Evolutionary conservation across 2,888 invertebrate species (phyloP).

Genomic region (Limenitis camilla): DNA sequence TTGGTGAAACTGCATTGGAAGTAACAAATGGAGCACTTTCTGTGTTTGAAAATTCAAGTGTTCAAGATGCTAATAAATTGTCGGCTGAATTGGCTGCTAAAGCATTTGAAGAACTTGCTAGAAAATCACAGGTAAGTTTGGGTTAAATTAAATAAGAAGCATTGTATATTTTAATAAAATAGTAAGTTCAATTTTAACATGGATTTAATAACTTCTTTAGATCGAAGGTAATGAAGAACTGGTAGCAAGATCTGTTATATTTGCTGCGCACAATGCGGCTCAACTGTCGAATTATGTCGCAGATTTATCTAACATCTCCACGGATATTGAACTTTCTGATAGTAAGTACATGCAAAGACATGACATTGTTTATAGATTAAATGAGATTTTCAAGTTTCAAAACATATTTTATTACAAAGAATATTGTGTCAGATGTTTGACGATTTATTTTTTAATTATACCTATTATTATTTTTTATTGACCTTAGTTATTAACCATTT

Average conservation of each 20-base stretch:
- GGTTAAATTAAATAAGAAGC: too few species aligned
- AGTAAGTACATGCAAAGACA: constrained; percentile 40
- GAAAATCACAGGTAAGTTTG: constrained; percentile 39
- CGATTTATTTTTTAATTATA: too few species aligned
- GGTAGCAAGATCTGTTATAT: constrained; percentile 46
- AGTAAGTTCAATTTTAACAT: too few species aligned
- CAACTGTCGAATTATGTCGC: constrained; percentile 55
- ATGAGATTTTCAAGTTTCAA: neutral
- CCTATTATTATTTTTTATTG: too few species aligned
- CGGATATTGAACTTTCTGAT: constrained; percentile 50
- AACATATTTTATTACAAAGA: neutral
- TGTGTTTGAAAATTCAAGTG: constrained; percentile 43
- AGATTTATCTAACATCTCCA: constrained; percentile 51
- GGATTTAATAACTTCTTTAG: constrained; percentile 26
- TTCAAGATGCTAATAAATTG: constrained; percentile 42
- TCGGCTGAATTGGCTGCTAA: constrained; percentile 48
- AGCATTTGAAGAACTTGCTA: constrained; percentile 48
- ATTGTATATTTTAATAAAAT: too few species aligned
- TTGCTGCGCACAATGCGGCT: constrained; percentile 56
- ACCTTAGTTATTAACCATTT: too few species aligned
- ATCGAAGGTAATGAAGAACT: constrained; percentile 55
- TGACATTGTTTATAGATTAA: neutral
- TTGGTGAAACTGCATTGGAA: constrained; percentile 49
- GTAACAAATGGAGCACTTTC: constrained; percentile 48
- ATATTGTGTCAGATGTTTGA: too few species aligned